Percentiles rank a stretch among this genome's conserved stretches.
Evolutionary conservation across 2,113 vertebrate genomes (phyloP).

Genomic region (Oncorhynchus kisutch): DNA sequence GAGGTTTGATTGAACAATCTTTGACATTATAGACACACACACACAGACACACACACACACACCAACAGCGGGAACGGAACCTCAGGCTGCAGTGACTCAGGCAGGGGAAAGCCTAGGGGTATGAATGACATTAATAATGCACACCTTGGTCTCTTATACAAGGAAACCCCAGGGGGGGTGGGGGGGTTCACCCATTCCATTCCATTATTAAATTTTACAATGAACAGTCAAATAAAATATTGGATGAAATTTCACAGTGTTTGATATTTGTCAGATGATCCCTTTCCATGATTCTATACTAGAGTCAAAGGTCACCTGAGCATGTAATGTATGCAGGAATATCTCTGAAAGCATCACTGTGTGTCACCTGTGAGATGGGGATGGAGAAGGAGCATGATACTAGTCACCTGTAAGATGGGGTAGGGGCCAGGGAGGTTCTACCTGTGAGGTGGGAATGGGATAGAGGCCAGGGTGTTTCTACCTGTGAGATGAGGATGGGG

Average conservation of each 20-base stretch:
- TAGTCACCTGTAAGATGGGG: constrained; percentile 74
- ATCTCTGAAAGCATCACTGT: no score
- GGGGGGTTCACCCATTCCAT: no score
- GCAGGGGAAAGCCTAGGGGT: constrained; percentile 44
- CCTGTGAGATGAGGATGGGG: no score
- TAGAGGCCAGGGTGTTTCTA: no score
- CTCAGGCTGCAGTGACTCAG: constrained; percentile 47
- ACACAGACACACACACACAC: background rate
- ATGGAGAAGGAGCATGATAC: constrained; percentile 8
- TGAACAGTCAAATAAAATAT: background rate
- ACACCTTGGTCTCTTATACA: constrained; percentile 53
- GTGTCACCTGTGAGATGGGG: background rate
- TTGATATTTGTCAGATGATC: no score
- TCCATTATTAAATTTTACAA: background rate
- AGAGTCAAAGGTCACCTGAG: no score
- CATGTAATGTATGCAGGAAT: no score
- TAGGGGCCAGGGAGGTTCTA: no score
- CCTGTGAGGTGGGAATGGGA: no score
- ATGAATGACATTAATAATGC: constrained; percentile 63
- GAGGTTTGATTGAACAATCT: no score
- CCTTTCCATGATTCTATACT: no score
- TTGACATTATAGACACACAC: no score
- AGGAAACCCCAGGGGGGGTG: background rate
- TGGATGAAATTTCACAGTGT: background rate
- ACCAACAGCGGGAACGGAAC: background rate